phyloP scores from a whole-genome alignment of 2,888 invertebrate species.

The Nasonovia ribisnigri region DNA sequence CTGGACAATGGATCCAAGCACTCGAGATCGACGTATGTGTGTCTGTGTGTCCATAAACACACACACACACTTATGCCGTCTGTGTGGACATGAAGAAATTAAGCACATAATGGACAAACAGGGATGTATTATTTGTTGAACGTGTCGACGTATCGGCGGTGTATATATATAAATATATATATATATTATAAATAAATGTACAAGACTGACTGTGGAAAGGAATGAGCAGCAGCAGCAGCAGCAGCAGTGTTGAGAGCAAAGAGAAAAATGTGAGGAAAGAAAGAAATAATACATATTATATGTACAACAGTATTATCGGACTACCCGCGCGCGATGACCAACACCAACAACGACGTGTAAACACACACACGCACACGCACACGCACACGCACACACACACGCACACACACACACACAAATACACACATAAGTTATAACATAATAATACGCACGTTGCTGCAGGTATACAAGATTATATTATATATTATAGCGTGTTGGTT shows the following conservation, averaged over 20 bases:
- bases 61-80: neutral
- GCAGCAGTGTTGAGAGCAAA: neutral
- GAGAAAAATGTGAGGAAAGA: neutral
- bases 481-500: conserved; percentile 17
- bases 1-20: conserved; percentile 51
- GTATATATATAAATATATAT: neutral
- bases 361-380: neutral
- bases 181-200: neutral
- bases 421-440: neutral
- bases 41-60: neutral
- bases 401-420: neutral
- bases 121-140: conserved; percentile 55
- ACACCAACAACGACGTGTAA: neutral
- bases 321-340: neutral
- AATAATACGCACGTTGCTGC: neutral
- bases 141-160: conserved; percentile 32
- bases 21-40: conserved; percentile 48
- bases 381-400: neutral
- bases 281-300: conserved; percentile 35
- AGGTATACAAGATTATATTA: conserved; percentile 22
- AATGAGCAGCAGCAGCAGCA: neutral
- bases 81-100: conserved; percentile 37
- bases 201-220: no score
- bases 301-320: conserved; percentile 2
- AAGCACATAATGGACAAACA: conserved; percentile 55